Base-by-base conservation (phyloP, 2,797 vertebrate genomes). In the Spheniscus humboldti region DNA sequence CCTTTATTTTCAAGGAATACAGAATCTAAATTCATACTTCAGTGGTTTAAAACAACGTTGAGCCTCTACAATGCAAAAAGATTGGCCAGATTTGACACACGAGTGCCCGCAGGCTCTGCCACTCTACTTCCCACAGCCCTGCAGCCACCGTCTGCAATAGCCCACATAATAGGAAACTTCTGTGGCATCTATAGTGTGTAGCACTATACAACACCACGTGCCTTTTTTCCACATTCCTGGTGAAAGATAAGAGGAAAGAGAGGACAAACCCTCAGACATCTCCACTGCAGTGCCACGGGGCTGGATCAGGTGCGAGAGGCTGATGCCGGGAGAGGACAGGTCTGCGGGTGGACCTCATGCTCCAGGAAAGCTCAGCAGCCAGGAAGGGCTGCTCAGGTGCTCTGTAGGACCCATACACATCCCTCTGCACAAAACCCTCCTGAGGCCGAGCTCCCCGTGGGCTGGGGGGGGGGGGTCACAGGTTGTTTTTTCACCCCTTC, bases 381-480 rank as follows among this genome's bases (percentile, higher is more conserved):
- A 6, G 23, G 35, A 72, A 30, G 33, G 53, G 72, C 67, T 43
- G 53, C 41, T 45, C 11, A 0, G 2, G 20, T 48, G 28, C 64
- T 43, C 64, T 9, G 4, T 4, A 27, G 77, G 20, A 59, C 28
- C 18, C 18, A 24, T 0, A 37, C 15, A 35, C 27, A 37, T 2
- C 9, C 23, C 48, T 28, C 39, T n/a, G 43, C 53, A 72, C 31
- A 50, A 59, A 78, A 3, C 5, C 12, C 31, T 76, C 18, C 67
- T 13, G 59, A 50, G 66, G 41, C 57, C 0, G 0, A 48, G 31
- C 43, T 28, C 57, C 19, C 48, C 16, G 23, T 3, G 50, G 43
- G 39, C 48, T 33, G 39, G 22, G 13, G 10, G 14, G 35, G 35
- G 8, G 10, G 13, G 5, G 9, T 24, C 68, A 35, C 45, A 75